These are phyloP conservation scores for Nymphalis c-album DNA, from an alignment of 2,888 invertebrate genomes.

Conservation along the genomic window DNA sequence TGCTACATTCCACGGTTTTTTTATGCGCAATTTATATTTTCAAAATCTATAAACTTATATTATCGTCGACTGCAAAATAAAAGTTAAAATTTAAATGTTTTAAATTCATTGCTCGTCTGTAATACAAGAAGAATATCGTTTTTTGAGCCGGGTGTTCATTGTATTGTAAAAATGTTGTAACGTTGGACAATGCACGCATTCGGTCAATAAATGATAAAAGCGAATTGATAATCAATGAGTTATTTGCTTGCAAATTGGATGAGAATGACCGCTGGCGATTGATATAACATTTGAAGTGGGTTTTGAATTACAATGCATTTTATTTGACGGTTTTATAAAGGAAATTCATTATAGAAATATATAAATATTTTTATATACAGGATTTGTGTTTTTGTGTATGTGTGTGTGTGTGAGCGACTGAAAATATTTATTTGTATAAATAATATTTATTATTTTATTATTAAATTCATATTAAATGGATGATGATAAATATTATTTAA, in stretches of 20 bases:
- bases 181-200: conserved; percentile 24
- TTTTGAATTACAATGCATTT: conserved; percentile 31
- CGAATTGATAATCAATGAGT: conserved; percentile 54
- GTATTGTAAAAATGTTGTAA: conserved; percentile 2
- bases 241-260: conserved; percentile 62
- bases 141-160: conserved; percentile 4
- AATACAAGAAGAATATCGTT: neutral
- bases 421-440: too few relatives aligned
- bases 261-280: conserved; percentile 46
- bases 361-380: neutral
- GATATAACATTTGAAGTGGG: conserved; percentile 35
- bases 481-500: too few relatives aligned
- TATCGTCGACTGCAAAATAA: neutral
- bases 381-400: neutral
- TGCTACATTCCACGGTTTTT: neutral
- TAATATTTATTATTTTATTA: too few relatives aligned
- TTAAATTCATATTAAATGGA: too few relatives aligned
- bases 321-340: conserved; percentile 2
- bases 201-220: conserved; percentile 52
- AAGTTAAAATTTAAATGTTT: neutral
- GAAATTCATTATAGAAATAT: neutral
- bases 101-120: conserved; percentile 7
- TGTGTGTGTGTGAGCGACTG: neutral
- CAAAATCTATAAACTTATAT: neutral
- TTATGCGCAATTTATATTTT: neutral